Percentiles rank a stretch among this genome's conserved stretches.
Evolutionary conservation across 1,140 invertebrate genomes (phyloP).

Genomic region (Sycophila sp.): DNA sequence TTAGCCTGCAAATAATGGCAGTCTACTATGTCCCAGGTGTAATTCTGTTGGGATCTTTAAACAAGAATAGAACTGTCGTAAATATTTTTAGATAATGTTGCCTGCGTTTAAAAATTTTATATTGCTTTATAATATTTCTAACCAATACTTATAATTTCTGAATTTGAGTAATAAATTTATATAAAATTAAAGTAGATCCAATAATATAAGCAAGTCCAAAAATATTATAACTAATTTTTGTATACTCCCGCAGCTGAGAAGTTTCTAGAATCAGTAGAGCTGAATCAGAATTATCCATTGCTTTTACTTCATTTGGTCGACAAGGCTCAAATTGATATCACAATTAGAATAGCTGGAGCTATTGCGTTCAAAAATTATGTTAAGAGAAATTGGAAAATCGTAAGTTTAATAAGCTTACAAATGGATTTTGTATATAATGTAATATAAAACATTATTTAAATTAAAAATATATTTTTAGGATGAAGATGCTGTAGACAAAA

Average conservation of each 20-base stretch:
- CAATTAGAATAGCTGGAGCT: slow-evolving; percentile 86
- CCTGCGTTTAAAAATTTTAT: too few relatives aligned
- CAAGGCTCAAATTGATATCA: slow-evolving; percentile 79
- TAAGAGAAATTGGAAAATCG: slow-evolving; percentile 93
- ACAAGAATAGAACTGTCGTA: too few relatives aligned
- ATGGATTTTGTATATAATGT: not conserved
- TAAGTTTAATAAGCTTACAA: slow-evolving; percentile 65
- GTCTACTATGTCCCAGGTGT: too few relatives aligned
- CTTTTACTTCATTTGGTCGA: slow-evolving; percentile 86
- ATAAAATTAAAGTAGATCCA: too few relatives aligned
- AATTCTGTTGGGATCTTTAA: too few relatives aligned
- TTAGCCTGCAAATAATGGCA: not conserved
- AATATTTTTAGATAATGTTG: too few relatives aligned
- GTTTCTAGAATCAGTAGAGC: slow-evolving; percentile 89
- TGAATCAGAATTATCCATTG: slow-evolving; percentile 90
- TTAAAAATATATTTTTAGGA: slow-evolving; percentile 66
- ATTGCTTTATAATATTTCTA: too few relatives aligned
- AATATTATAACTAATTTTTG: too few relatives aligned
- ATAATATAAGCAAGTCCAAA: too few relatives aligned
- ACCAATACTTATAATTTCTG: too few relatives aligned
- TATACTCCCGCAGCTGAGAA: slow-evolving; percentile 92
- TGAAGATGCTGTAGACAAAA: slow-evolving; percentile 83
- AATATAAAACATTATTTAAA: slow-evolving; percentile 7
- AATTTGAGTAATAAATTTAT: too few relatives aligned
- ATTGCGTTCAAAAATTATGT: slow-evolving; percentile 97